phyloP scores from a whole-genome alignment of 2,113 vertebrate species.

The Chunga burmeisteri region DNA sequence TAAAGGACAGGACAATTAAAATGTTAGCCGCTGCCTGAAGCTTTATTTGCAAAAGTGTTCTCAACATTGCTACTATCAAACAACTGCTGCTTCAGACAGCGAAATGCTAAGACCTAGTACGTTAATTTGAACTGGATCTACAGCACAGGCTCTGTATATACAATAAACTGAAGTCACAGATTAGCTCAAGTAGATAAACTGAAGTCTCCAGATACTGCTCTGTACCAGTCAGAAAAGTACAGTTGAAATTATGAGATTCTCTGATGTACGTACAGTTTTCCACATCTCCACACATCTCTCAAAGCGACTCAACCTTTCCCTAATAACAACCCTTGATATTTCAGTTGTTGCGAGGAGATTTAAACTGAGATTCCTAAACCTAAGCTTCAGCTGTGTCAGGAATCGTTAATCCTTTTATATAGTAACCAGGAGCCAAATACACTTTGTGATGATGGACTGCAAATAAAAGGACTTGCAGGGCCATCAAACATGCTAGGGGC shows the following conservation, averaged over 20 bases:
- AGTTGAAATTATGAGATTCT: neutral
- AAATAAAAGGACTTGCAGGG: neutral
- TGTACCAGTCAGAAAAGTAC: neutral
- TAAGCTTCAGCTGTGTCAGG: neutral
- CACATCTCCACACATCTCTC: neutral
- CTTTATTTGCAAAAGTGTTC: neutral
- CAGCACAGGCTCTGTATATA: neutral
- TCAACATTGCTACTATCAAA: neutral
- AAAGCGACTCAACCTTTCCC: neutral
- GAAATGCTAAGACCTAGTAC: neutral
- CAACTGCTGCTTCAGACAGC: neutral
- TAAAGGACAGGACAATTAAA: slow-evolving; percentile 9
- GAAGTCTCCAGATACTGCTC: neutral
- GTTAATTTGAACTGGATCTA: neutral
- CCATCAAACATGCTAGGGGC: neutral
- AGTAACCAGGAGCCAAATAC: neutral
- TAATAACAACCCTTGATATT: neutral
- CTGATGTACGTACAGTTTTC: fast-evolving
- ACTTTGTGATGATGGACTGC: neutral
- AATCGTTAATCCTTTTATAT: neutral
- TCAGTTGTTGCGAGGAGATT: neutral
- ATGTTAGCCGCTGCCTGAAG: neutral
- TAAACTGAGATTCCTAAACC: neutral
- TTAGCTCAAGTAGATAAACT: neutral
- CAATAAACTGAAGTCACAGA: neutral